Base-by-base conservation (phyloP, 2,888 invertebrate species). In the Lasioglossum lativentre region DNA sequence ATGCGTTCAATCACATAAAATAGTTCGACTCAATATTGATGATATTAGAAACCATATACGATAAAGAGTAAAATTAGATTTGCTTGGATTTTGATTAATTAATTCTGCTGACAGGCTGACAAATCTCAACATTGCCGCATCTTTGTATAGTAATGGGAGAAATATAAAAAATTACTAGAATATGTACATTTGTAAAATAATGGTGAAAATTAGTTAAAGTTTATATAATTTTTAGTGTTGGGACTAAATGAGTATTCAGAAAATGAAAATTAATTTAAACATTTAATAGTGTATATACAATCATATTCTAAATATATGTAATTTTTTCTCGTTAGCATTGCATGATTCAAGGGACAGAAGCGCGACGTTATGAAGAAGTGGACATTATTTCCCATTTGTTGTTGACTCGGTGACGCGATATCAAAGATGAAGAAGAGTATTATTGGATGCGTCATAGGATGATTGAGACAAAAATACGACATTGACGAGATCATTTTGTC, bases 21-120 rank as follows among this genome's bases (percentile, higher is more conserved):
- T 34, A 59, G 4, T 19, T 70, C 1, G 47, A 78, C 42, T 47
- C 45, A 10, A 52, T 47, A 27, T 59, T 16, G 14, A 34, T 19
- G n/a, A 34, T 78, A 72, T 68, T 75, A 70, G 34, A 34, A 52
- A 59, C 40, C 16, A 16, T 68, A 63, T 23, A 68, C 2, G 40
- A 34, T 74, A 42, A 47, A 73, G 19, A 40, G 47, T 59, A 76
- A n/a, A 76, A 76, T 76, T 63, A 72, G 40, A 78, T 78, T 75
- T 84, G 2, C 8, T 75, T 27, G n/a, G 45, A 52, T 70, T 79
- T 59, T 56, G 34, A 75, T 75, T 66, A 42, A 66, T 59, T 47
- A 52, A 66, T 59, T 47, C 59, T 52, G 23, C 30, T 56, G 30
- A 10, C 80, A 74, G 14, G 68, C 10, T 76, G 47, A 34, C 73